Evolutionary conservation across 2,113 vertebrate genomes (phyloP).

Genomic region (Cyanistes caeruleus): DNA sequence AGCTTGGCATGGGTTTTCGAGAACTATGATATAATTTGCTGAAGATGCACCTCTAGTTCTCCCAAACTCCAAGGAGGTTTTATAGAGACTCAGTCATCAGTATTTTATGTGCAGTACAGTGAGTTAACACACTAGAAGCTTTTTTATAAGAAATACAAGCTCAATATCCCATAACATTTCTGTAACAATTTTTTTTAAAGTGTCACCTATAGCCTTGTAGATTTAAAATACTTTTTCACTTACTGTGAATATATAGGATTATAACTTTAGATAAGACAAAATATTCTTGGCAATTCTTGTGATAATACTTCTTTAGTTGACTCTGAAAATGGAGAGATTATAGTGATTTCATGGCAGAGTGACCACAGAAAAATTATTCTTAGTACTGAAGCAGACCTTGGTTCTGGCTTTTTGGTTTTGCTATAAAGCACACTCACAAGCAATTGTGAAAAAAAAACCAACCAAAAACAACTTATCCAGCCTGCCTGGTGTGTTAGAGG

Average conservation of each 20-base stretch:
- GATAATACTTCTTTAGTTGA: background rate
- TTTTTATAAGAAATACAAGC: background rate
- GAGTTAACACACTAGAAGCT: background rate
- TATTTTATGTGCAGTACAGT: background rate
- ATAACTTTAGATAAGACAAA: slow-evolving; percentile 34
- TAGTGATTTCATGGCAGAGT: slow-evolving; percentile 25
- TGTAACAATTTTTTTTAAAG: background rate
- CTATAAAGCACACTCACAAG: background rate
- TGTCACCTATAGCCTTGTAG: background rate
- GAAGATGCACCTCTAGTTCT: background rate
- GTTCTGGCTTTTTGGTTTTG: background rate
- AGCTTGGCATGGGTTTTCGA: background rate
- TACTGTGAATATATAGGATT: background rate
- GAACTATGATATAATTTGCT: background rate
- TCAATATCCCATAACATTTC: background rate
- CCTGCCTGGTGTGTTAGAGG: background rate
- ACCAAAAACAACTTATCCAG: background rate
- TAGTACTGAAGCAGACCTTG: background rate
- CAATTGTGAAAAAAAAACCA: background rate
- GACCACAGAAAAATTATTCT: background rate
- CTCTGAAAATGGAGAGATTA: slow-evolving; percentile 2
- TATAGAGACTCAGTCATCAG: background rate
- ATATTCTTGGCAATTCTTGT: background rate
- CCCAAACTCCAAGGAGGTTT: background rate
- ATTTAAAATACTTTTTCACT: background rate